Evolutionary conservation across 2,797 vertebrate genomes (phyloP), one percentile per base, ranked within the genome.

Genomic region (Salarias fasciatus): DNA sequence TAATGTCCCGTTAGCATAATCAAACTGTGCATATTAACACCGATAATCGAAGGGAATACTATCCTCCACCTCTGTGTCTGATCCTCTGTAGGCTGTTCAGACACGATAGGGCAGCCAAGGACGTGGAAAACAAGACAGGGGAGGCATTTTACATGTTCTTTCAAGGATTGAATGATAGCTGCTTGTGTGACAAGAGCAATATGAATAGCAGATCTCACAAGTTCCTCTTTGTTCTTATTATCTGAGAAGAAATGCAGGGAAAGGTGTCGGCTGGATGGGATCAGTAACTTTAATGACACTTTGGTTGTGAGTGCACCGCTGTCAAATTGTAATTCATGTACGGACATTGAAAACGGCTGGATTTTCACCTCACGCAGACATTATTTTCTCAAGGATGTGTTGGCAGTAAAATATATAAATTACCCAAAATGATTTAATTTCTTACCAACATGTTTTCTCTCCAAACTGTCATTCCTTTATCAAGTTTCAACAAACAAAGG

Each of bases 381-480:
- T 71, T 41, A 70, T 69, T 82, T 46, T 73, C 80, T 83, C 75
- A 88, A 83, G 70, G 71, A 63, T 37, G 62, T 33, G 31, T 14
- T 57, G 38, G 28, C 50, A 37, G 80, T 77, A 60, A 53, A 75
- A 51, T 0, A 13, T 40, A 62, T 72, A 73, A 84, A 83, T 83
- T 75, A 85, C 88, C 88, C 48, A 48, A 84, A 80, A 69, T 72
- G 13, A 87, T 80, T 64, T 68, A 80, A 79, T 75, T 63, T 68
- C 47, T 76, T 35, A 18, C 58, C 63, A 72, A 72, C 54, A 41
- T 61, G 49, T 74, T 77, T 62, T 24, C 47, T 74, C 55, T 50
- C 51, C 48, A 52, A 84, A 53, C 60, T 62, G 62, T 54, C 36
- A 12, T 50, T 63, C 67, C 53, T 60, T 68, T 71, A 65, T 76